A percentile compares a stretch with the other conserved stretches of the same genome.
phyloP scores from a whole-genome alignment of 2,113 vertebrate genomes.

The Pan paniscus region DNA sequence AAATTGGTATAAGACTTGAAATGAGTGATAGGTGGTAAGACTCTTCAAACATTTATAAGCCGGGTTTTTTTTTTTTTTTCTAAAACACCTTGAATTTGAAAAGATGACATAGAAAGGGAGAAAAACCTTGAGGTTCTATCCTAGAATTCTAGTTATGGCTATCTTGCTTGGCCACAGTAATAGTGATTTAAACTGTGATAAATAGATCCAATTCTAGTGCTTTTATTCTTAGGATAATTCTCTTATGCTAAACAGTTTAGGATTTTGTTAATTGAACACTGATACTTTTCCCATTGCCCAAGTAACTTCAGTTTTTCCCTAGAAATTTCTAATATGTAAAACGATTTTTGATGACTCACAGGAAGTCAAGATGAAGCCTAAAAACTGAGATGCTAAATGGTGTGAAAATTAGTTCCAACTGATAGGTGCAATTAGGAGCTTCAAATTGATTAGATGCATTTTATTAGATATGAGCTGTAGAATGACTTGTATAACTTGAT shows the following conservation, averaged over 20 bases:
- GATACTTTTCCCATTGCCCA: background rate
- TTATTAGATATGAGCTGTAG: background rate
- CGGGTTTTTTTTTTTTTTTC: background rate
- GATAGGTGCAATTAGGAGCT: background rate
- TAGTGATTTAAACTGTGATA: background rate
- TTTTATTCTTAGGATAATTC: background rate
- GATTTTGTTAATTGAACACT: slow-evolving; percentile 10
- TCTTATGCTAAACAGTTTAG: background rate
- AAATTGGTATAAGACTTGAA: background rate
- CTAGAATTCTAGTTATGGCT: background rate
- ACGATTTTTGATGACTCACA: slow-evolving; percentile 2
- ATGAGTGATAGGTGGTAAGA: background rate
- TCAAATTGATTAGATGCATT: background rate
- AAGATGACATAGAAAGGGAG: slow-evolving; percentile 10
- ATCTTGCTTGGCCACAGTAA: background rate
- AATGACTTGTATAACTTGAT: background rate
- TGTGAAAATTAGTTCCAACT: background rate
- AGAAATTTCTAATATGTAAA: slow-evolving; percentile 9
- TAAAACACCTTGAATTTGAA: background rate
- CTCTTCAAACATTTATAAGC: slow-evolving; percentile 15
- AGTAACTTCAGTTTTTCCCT: background rate
- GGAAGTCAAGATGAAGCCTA: background rate
- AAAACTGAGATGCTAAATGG: background rate
- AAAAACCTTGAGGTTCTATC: background rate
- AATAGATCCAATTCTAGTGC: background rate